Evolutionary conservation across 2,888 invertebrate genomes (phyloP), one percentile per base, ranked within the genome.

Genomic region (Netelia virgata): DNA sequence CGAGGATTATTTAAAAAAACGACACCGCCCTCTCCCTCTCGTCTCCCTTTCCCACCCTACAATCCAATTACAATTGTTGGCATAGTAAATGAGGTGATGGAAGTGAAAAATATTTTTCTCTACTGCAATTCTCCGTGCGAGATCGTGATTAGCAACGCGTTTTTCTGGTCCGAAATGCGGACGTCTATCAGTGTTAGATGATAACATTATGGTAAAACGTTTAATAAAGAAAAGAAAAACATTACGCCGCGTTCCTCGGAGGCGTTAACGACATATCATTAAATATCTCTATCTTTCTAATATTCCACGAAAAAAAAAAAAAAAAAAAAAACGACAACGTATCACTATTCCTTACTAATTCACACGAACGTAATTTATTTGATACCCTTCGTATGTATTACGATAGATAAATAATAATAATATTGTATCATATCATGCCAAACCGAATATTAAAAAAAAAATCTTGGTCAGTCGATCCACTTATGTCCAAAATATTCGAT

Each of bases 361-460:
- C 83, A 86, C 86, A 82, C 80, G 80, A 85, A 82, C 69, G 70
- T 84, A 57, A 87, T 88, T 88, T 87, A 82, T 87, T 88, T 88
- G 87, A 88, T 85, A 84, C 80, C 78, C 83, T 83, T 57, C 83
- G 74, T 87, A 81, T 73, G 77, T 84, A 83, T 84, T 80, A 81
- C 73, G 76, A 88, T 84, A 82, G 85, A 85, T 77, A 64, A 82
- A 77, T 78, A 79, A 83, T 76, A 78, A 83, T 81, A 57, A 83
- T 84, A 86, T 86, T 88, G 87, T 89, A 87, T 88, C 86, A 88
- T 88, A 90, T 90, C 91, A 91, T 92, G 92, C 92, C 92, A 92
- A 92, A 92, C 88, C 85, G 87, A 88, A 88, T 89, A 87, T 87
- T 88, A 79, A 79, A 64, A 79, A 70, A 69, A 73, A 73, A 89